These are phyloP conservation scores for Alectoris magna DNA, from an alignment of 2,797 vertebrate species.

Conservation along the genomic window DNA sequence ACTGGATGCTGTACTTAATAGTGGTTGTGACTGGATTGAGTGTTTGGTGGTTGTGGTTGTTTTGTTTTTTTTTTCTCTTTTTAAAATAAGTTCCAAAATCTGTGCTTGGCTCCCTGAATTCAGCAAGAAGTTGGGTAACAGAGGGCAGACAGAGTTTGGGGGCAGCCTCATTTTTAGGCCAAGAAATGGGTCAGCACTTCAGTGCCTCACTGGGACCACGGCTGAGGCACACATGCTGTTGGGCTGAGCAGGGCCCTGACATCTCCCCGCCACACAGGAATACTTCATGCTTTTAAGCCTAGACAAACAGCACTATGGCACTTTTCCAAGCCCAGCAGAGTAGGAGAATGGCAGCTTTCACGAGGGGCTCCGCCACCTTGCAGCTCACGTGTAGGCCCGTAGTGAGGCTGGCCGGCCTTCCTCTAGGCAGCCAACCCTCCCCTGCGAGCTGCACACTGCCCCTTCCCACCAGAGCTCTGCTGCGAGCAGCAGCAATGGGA, in stretches of 20 bases:
- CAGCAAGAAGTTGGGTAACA: not conserved
- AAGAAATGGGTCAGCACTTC: not conserved
- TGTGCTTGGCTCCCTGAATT: not conserved
- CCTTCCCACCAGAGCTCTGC: not conserved
- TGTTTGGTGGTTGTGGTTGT: not conserved
- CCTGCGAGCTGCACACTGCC: not conserved
- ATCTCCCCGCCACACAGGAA: not conserved
- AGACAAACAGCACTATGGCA: not conserved
- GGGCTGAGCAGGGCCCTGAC: not conserved
- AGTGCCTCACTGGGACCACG: rapidly evolving
- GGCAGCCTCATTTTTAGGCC: rapidly evolving
- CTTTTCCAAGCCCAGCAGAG: not conserved
- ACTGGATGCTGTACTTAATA: not conserved
- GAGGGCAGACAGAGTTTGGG: rapidly evolving
- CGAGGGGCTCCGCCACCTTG: rapidly evolving
- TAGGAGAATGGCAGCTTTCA: not conserved
- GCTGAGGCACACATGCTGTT: not conserved
- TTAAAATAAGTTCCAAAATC: not conserved
- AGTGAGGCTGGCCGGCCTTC: not conserved
- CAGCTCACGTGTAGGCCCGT: not conserved
- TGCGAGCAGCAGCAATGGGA: rapidly evolving
- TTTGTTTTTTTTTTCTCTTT: not conserved
- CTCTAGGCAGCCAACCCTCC: not conserved
- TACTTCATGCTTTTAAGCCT: not conserved
- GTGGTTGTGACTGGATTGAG: not conserved